These are phyloP conservation scores for Oncopodura yosiiana DNA, from an alignment of 1,140 invertebrate species.

Conservation along the genomic window DNA sequence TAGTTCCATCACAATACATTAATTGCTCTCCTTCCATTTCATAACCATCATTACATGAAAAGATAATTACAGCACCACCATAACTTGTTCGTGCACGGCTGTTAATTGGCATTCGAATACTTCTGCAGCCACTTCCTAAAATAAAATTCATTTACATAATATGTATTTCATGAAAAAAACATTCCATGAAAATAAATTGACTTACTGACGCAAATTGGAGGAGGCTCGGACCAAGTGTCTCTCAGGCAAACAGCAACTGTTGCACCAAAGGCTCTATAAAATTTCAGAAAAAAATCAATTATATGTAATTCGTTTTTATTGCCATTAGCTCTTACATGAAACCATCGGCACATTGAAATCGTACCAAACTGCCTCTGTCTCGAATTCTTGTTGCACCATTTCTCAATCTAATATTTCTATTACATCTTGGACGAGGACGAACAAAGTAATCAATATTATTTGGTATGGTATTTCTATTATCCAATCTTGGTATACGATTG, in stretches of 20 bases:
- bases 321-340: conserved; percentile 26
- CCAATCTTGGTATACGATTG: neutral
- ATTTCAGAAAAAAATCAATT: neutral
- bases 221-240: conserved; percentile 27
- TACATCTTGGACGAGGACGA: conserved; percentile 11
- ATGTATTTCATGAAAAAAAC: neutral
- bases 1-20: conserved; percentile 16
- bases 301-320: neutral
- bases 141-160: neutral
- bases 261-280: conserved; percentile 4
- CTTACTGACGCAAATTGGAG: conserved; percentile 30
- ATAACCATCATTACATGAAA: conserved; percentile 16
- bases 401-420: conserved; percentile 15
- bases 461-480: conserved; percentile 6
- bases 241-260: conserved; percentile 19
- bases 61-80: conserved; percentile 22
- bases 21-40: conserved; percentile 7
- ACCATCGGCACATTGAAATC: conserved; percentile 23
- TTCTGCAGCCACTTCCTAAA: conserved; percentile 24
- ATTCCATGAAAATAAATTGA: neutral
- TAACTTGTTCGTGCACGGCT: conserved; percentile 4
- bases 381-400: conserved; percentile 27
- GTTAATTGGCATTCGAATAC: conserved; percentile 7
- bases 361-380: conserved; percentile 21
- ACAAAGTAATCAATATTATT: neutral